Evolutionary conservation across 2,113 vertebrate genomes (phyloP).

Genomic region (Lamprologus sp.): DNA sequence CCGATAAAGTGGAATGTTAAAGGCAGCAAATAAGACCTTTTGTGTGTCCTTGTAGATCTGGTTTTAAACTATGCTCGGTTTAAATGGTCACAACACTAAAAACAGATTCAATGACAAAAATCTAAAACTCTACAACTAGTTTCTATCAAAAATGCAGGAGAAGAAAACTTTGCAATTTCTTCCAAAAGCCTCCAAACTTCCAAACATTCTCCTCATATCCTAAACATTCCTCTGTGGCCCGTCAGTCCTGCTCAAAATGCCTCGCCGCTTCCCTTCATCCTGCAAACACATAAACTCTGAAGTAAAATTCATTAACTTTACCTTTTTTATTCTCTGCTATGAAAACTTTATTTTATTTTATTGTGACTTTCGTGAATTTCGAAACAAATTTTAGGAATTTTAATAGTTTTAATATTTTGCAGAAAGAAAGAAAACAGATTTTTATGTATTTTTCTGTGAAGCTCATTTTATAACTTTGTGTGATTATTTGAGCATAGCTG

Average conservation of each 20-base stretch:
- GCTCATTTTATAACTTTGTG: not conserved
- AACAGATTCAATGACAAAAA: not conserved
- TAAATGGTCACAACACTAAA: not conserved
- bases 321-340: too few species aligned
- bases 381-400: not conserved
- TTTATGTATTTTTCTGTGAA: not conserved
- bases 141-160: not conserved
- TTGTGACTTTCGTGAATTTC: not conserved
- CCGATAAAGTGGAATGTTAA: not conserved
- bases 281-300: not conserved
- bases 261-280: not conserved
- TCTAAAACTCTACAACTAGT: not conserved
- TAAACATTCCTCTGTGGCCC: not conserved
- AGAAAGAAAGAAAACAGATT: not conserved
- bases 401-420: not conserved
- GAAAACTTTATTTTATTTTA: not conserved
- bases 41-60: too few species aligned
- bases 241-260: not conserved
- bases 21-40: too few species aligned
- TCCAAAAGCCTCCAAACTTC: not conserved
- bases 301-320: not conserved
- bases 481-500: not conserved
- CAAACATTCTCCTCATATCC: not conserved
- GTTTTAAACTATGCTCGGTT: not conserved
- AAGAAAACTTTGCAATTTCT: not conserved